These are phyloP conservation scores for Tragelaphus scriptus DNA, from an alignment of 2,113 vertebrate species.

Conservation along the genomic window DNA sequence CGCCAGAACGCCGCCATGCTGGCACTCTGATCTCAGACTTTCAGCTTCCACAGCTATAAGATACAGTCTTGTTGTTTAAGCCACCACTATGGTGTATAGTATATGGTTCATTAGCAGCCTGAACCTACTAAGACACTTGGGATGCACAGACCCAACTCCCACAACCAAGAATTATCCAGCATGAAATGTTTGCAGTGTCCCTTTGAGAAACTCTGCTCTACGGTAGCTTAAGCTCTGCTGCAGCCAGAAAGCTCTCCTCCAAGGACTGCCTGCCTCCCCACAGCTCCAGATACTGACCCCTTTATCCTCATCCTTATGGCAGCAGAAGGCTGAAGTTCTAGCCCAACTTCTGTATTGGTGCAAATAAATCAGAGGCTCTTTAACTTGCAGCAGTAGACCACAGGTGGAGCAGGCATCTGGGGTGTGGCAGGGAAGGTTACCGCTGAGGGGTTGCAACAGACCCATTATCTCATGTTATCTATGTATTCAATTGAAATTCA, in stretches of 20 bases:
- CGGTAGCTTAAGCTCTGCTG: not conserved
- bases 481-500: not conserved
- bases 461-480: not conserved
- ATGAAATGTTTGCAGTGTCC: fast-evolving
- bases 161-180: not conserved
- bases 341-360: not conserved
- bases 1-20: not conserved
- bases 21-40: not conserved
- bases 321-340: not conserved
- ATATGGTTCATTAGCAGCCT: not conserved
- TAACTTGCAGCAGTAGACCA: not conserved
- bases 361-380: not conserved
- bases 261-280: too few relatives aligned
- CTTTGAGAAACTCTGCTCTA: not conserved
- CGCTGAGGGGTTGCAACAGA: not conserved
- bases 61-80: not conserved
- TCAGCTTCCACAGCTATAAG: not conserved
- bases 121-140: not conserved
- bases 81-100: not conserved
- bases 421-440: not conserved
- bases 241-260: not conserved
- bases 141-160: not conserved
- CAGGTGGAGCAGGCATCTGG: not conserved
- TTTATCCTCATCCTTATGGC: not conserved
- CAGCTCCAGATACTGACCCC: not conserved